These are phyloP conservation scores for Scaptomyza hsui DNA, from an alignment of 1,140 invertebrate genomes.

Conservation along the genomic window DNA sequence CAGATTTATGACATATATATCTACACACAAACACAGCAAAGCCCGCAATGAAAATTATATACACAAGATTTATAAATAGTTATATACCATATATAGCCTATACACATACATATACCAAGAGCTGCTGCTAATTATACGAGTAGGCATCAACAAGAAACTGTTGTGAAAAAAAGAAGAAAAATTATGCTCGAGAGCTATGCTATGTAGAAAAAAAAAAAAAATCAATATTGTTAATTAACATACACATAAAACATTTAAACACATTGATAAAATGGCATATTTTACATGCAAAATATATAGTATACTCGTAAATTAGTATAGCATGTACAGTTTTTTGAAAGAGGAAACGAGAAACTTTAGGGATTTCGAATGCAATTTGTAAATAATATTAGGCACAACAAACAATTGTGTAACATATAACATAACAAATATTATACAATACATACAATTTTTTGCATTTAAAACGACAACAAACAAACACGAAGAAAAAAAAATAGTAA, in stretches of 20 bases:
- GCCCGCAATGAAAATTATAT: constrained; percentile 50
- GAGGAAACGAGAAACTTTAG: constrained; percentile 37
- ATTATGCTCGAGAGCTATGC: constrained; percentile 12
- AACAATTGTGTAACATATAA: constrained; percentile 20
- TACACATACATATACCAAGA: constrained; percentile 52
- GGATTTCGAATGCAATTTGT: constrained; percentile 58
- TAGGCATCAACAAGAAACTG: constrained; percentile 13
- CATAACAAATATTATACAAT: constrained; percentile 57
- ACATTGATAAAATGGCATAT: constrained; percentile 23
- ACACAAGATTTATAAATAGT: constrained; percentile 67
- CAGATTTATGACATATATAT: constrained; percentile 38
- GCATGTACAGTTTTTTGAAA: constrained; percentile 39
- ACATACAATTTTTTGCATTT: constrained; percentile 76
- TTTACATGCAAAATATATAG: constrained; percentile 36
- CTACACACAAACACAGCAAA: constrained; percentile 32
- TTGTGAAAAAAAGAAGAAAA: constrained; percentile 8
- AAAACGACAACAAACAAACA: constrained; percentile 51
- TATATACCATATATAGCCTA: constrained; percentile 49
- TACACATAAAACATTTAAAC: constrained; percentile 1
- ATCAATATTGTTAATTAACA: constrained; percentile 33
- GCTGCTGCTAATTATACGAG: constrained; percentile 50
- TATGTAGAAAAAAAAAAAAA: constrained; percentile 14
- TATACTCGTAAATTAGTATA: constrained; percentile 17
- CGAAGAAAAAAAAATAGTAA: constrained; percentile 59
- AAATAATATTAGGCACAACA: constrained; percentile 54